Evolutionary conservation across 2,888 invertebrate species (phyloP), one percentile per base, ranked within the genome.

Genomic region (Volucella inflata): DNA sequence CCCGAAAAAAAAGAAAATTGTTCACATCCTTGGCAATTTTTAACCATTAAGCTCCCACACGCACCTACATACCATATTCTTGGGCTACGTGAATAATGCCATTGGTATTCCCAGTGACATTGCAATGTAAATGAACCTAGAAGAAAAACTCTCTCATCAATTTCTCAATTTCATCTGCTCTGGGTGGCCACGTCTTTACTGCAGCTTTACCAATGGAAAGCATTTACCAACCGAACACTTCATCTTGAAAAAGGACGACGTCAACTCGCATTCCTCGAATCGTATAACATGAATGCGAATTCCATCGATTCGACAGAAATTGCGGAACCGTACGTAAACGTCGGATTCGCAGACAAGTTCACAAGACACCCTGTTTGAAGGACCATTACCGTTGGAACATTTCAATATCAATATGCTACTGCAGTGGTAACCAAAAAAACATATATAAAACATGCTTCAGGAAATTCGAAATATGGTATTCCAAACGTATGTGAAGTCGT

Each of bases 151-250:
- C 46, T 40, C 60, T 40, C 57, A 44, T 79, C 65, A 79, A 60
- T 79, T 74, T 74, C 64, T 74, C 74, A 79, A 79, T 74, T 74
- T 79, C 79, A 51, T 74, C 74, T 60, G 51, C 74, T 44, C 38
- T 67, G 46, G 53, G 38, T 65, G 53, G 42, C 59, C 59, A 38
- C 21, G 65, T 51, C 67, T 30, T 30, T 30, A 36, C 36, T 60
- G 38, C 44, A 59, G 51, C 40, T 53, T 65, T 72, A 59, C 51
- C 64, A 48, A n/a, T 62, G n/a, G 11, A 40, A 62, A 48, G 50
- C 36, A 70, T 53, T 77, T 51, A 46, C 50, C 38, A 75, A 50
- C 30, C 71, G 36, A 53, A 42, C 48, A 71, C 36, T 40, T 65
- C 10, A 14, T 4, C 17, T 12, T 38, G 11, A 53, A 11, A 38